phyloP scores from a whole-genome alignment of 2,888 invertebrate genomes.

The Ophion obscuratus region DNA sequence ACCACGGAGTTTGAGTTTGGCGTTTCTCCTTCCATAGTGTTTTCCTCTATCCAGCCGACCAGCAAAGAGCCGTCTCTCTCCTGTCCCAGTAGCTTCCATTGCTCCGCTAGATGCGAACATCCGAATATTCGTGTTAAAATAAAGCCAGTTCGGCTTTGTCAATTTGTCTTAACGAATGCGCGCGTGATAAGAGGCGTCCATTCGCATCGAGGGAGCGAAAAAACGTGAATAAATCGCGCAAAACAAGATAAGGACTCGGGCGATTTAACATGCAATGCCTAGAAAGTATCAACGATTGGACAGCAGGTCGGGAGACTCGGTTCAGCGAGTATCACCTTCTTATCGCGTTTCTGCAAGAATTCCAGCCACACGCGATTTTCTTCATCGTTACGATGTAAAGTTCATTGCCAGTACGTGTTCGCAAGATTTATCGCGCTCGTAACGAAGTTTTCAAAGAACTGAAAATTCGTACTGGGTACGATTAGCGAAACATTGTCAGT shows the following conservation, averaged over 20 bases:
- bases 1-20: conserved; percentile 76
- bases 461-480: conserved; percentile 18
- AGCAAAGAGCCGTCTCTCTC: conserved; percentile 91
- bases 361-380: background rate
- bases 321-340: conserved; percentile 16
- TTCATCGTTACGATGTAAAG: conserved; percentile 8
- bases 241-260: conserved; percentile 22
- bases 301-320: background rate
- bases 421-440: background rate
- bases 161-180: background rate
- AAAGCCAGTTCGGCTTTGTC: background rate
- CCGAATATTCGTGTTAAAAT: conserved; percentile 33
- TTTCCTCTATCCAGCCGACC: conserved; percentile 87
- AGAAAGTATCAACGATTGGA: conserved; percentile 13
- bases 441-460: background rate
- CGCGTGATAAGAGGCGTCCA: background rate
- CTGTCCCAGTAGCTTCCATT: conserved; percentile 93
- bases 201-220: background rate
- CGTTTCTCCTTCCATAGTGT: conserved; percentile 59
- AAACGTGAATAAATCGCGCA: background rate
- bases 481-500: background rate
- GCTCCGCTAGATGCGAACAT: conserved; percentile 85
- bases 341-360: conserved; percentile 14
- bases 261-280: background rate
- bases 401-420: background rate